Evolutionary conservation across 2,797 vertebrate species (phyloP), one percentile per base, ranked within the genome.

Genomic region (Microctenopoma steveboyesi): DNA sequence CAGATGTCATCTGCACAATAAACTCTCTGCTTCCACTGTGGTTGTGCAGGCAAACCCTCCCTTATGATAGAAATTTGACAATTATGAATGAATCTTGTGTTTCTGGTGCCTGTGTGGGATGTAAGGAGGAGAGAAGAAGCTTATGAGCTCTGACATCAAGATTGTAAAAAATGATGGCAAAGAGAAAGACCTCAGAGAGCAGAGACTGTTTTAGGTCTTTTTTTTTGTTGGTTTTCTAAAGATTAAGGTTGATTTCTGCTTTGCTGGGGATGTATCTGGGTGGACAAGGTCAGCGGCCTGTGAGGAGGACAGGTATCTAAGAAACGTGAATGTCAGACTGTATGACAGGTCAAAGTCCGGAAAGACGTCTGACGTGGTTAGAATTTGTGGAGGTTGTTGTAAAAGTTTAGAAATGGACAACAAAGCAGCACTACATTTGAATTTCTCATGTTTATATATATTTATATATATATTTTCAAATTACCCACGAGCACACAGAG

Each of bases 211-310:
- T 49, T 57, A 47, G 3, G 9, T 35, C 1, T 35, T 39, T 64
- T 46, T 46, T 25, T 49, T 57, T 47, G 3, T 72, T 79, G 74
- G 76, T 66, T 72, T 81, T 72, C n/a, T 47, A 33, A 52, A 80
- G 52, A 80, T 78, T 69, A 53, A 50, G 72, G 70, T 56, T 62
- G 70, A 14, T 77, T 79, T 75, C 71, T 74, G 69, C 74, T 72
- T 55, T 64, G 54, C 57, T 11, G 14, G 58, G 72, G 64, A 84
- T 62, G 50, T 55, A 80, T 87, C 54, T 72, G 68, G 55, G 46
- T 53, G 80, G 81, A 88, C 88, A 83, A 54, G 84, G 79, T 83
- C 73, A 55, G 64, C 7, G 57, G 85, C 81, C 64, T n/a, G 70
- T 7, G 48, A 76, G 78, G 78, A 71, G 65, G 55, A 78, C 74